Base-by-base conservation (phyloP, 2,113 vertebrate genomes). In the Naja naja region DNA sequence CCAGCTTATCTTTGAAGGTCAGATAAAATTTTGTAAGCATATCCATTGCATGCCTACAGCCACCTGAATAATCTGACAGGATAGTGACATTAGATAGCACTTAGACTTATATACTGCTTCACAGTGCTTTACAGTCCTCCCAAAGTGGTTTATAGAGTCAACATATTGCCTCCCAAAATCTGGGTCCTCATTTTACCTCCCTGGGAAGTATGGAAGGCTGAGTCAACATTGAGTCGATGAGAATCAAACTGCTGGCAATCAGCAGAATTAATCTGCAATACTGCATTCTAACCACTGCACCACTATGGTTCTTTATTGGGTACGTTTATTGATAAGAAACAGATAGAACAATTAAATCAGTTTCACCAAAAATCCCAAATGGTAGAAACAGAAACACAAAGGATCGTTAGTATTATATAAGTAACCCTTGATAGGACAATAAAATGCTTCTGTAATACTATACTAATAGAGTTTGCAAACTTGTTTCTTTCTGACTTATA, bases 1-100 rank as follows among this genome's bases (percentile, higher is more conserved):
- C 6, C 74, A 39, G 34, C 18, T 43, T 81, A 43, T 81, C 34
- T 81, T 43, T 81, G 74, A 81, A 81, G 8, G 34, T 43, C 74
- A 81, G 18, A 81, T 39, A 39, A 81, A 81, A 81, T 22, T 81
- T 34, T 39, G 16, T 16, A 81, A 34, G 69, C 16, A 39, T 39
- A 81, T 81, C 34, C 69, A 81, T 81, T 39, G 16, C 69, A 39
- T 39, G 16, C 16, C 16, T 81, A 81, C 5, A 81, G 3, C n/a
- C 2, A 20, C 16, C n/a, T 81, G 69, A 81, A 81, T 64, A 54
- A 25, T 52, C 54, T 30, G 18, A 34, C 6, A 49, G 45, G 6
- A 52, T 12, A 0, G 5, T 74, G 10, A 22, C 9, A 60, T 16
- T 10, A n/a, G 30, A 64, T 14, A 47, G 34, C 27, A 30, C 60